A percentile compares a stretch with the other conserved stretches of the same genome.
phyloP scores from a whole-genome alignment of 2,888 invertebrate species.

The Agonopterix subpropinquella region DNA sequence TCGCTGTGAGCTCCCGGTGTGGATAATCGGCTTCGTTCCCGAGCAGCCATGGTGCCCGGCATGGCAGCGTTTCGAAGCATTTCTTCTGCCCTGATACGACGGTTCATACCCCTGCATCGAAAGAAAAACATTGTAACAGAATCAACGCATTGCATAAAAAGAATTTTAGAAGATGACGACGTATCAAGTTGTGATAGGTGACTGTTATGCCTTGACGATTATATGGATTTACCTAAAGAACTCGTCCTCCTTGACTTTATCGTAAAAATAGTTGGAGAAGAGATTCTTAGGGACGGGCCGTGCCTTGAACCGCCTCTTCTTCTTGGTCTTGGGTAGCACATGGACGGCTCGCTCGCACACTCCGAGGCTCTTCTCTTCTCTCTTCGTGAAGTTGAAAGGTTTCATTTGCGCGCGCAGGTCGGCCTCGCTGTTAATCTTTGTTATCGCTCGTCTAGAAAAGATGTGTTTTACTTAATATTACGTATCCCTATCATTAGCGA shows the following conservation, averaged over 20 bases:
- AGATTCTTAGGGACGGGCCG: conserved; percentile 82
- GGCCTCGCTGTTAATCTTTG: conserved; percentile 77
- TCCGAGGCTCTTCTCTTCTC: conserved; percentile 70
- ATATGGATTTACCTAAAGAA: conserved; percentile 75
- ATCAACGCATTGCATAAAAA: no score
- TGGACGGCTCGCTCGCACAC: conserved; percentile 50
- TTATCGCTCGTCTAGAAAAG: conserved; percentile 67
- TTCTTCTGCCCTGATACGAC: conserved; percentile 82
- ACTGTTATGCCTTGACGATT: background rate
- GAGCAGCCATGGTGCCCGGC: conserved; percentile 81
- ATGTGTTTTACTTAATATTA: background rate
- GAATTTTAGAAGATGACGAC: background rate
- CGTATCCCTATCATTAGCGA: no score
- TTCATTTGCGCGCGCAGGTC: conserved; percentile 78
- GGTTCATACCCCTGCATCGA: conserved; percentile 73
- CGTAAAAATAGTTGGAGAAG: conserved; percentile 82
- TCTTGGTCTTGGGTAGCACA: conserved; percentile 49
- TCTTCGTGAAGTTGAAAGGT: conserved; percentile 78
- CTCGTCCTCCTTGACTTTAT: conserved; percentile 82
- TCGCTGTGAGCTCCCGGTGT: conserved; percentile 68
- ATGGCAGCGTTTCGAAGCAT: conserved; percentile 78
- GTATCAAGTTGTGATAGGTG: background rate
- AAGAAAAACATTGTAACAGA: no score
- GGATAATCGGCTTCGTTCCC: conserved; percentile 71
- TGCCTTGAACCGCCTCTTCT: conserved; percentile 77